Evolutionary conservation across 2,797 vertebrate species (phyloP).

Genomic region (Myotis myotis): DNA sequence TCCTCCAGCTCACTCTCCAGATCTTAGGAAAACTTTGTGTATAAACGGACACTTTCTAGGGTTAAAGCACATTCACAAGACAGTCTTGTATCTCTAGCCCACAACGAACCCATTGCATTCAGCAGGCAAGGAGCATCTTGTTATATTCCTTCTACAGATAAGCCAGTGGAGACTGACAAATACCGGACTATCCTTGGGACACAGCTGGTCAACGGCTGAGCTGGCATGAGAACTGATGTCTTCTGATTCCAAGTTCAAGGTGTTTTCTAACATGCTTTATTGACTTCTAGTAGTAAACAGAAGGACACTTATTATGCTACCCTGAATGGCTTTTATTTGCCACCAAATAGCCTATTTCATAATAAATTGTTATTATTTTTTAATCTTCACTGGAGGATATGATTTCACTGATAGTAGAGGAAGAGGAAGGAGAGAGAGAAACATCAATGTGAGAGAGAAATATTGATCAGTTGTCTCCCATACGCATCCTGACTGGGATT

Average conservation of each 20-base stretch:
- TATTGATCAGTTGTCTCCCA: background rate
- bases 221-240: background rate
- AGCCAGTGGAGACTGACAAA: background rate
- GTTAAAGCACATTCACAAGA: background rate
- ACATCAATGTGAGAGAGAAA: background rate
- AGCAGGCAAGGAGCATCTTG: background rate
- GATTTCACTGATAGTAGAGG: background rate
- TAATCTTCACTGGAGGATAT: background rate
- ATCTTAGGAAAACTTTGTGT: background rate
- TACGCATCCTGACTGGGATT: background rate
- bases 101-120: background rate
- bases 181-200: background rate
- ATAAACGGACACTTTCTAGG: no score
- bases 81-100: background rate
- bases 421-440: background rate
- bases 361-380: slow-evolving; percentile 28
- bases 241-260: slow-evolving; percentile 11
- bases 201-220: background rate
- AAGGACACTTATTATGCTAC: background rate
- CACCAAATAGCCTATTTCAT: background rate
- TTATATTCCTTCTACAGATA: background rate
- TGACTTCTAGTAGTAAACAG: background rate
- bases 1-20: background rate
- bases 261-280: slow-evolving; percentile 15
- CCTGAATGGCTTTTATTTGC: background rate